phyloP scores from a whole-genome alignment of 30 jellyfish, hydroid and myxozoan species.

The Aurelia coerulea region DNA sequence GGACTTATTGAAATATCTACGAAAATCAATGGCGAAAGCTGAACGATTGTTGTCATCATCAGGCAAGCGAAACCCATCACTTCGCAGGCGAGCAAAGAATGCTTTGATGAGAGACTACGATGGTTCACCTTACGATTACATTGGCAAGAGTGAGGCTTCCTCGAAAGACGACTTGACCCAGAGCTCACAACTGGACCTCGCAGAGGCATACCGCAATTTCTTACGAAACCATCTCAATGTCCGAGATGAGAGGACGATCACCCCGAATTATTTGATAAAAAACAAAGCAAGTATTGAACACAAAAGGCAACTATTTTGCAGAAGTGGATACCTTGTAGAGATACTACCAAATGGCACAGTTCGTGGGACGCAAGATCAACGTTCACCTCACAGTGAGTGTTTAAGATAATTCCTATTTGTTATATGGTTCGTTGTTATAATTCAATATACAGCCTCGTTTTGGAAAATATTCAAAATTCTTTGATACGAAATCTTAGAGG shows the following conservation, averaged over 20 bases:
- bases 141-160: constrained; percentile 39
- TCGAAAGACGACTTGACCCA: background rate
- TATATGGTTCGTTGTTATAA: background rate
- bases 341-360: constrained; percentile 59
- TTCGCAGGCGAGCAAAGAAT: constrained; percentile 43
- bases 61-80: constrained; percentile 7
- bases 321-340: constrained; percentile 48
- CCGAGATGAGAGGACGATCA: background rate
- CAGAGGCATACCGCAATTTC: constrained; percentile 52
- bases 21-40: constrained; percentile 30
- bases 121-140: constrained; percentile 15
- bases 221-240: constrained; percentile 35
- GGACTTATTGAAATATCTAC: constrained; percentile 33
- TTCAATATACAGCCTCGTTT: too few species aligned
- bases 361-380: constrained; percentile 59
- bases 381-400: constrained; percentile 54
- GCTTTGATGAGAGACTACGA: constrained; percentile 15
- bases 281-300: constrained; percentile 52
- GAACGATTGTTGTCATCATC: constrained; percentile 14
- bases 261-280: constrained; percentile 14
- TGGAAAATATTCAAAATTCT: too few species aligned
- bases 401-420: background rate
- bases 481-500: too few species aligned
- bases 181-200: constrained; percentile 39
- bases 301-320: constrained; percentile 50